Base-by-base conservation (phyloP, 2,113 vertebrate genomes). In the Balaeniceps rex region DNA sequence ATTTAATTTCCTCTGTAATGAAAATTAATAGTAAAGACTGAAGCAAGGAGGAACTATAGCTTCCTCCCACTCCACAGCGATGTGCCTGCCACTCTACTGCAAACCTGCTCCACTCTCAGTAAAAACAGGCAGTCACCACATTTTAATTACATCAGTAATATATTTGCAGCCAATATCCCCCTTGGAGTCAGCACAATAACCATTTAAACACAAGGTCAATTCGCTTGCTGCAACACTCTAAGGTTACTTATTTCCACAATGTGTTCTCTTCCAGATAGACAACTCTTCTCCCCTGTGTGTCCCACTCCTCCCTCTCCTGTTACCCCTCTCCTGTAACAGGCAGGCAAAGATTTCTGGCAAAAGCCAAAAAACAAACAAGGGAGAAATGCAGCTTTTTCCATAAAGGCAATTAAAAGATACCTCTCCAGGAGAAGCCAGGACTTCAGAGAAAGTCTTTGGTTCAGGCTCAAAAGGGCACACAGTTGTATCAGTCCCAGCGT, bases 1-100 rank as follows among this genome's bases (percentile, higher is more conserved):
- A 65, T 63, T 90, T n/a, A 13, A 70, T 88, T 88, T 95, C 80
- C 69, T 92, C 71, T 80, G 9, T 77, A 76, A 94, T 94, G 92
- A 97, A 81, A 94, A 87, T 87, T 77, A 95, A 82, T 87, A 12
- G 36, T 10, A 49, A 65, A 72, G 75, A 58, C 21, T 5, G 4
- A 82, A n/a, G 57, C n/a, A 12, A 93, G 79, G 40, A 51, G 58
- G 10, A 36, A 52, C 44, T n/a, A 6, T 6, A 36, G 70, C 54
- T 34, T 74, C 74, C 87, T 93, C 36, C 25, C 70, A 46, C 83
- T 75, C 60, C n/a, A 9, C 51, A 52, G 31, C 36, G 49, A 25
- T 5, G 33, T 11, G 33, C 42, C 51, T 19, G 38, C 44, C 23
- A 10, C 69, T 52, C 38, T 44, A 4, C 9, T 10, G n/a, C 31